These are phyloP conservation scores for Panzeria rudis DNA, from an alignment of 2,888 invertebrate species.

Conservation along the genomic window DNA sequence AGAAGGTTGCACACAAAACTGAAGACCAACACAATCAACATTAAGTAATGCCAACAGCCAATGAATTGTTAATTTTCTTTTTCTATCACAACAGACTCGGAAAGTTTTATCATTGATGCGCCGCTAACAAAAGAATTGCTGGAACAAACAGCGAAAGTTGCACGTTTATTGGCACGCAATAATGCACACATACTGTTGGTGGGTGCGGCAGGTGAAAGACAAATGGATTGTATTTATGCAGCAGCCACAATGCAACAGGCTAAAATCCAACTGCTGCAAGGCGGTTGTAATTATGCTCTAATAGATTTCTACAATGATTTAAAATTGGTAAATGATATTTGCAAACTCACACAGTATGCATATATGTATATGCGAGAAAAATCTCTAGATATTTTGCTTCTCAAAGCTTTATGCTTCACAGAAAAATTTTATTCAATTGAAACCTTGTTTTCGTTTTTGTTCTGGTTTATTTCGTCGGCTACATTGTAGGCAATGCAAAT, in stretches of 20 bases:
- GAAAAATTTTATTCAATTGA: constrained; percentile 25
- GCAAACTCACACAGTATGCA: background rate
- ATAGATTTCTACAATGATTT: constrained; percentile 90
- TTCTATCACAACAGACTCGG: constrained; percentile 85
- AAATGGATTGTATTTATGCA: constrained; percentile 90
- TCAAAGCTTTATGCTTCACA: background rate
- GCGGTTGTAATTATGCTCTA: constrained; percentile 85
- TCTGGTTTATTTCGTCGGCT: constrained; percentile 1
- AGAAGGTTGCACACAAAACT: constrained; percentile 36
- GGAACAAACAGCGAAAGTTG: constrained; percentile 86
- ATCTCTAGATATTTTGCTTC: background rate
- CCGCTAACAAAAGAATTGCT: constrained; percentile 88
- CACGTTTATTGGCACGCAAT: constrained; percentile 86
- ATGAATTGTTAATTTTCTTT: constrained; percentile 15
- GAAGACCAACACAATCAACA: background rate
- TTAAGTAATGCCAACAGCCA: constrained; percentile 23
- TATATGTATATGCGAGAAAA: background rate
- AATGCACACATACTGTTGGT: constrained; percentile 84
- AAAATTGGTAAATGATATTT: constrained; percentile 86
- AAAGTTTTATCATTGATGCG: constrained; percentile 86
- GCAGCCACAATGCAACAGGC: constrained; percentile 90
- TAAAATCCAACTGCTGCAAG: constrained; percentile 85
- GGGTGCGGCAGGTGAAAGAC: constrained; percentile 91
- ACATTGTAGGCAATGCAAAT: constrained; percentile 87
- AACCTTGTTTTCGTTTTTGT: constrained; percentile 29